Base-by-base conservation (phyloP, 2,113 vertebrate species). In the Ailuropoda melanoleuca region DNA sequence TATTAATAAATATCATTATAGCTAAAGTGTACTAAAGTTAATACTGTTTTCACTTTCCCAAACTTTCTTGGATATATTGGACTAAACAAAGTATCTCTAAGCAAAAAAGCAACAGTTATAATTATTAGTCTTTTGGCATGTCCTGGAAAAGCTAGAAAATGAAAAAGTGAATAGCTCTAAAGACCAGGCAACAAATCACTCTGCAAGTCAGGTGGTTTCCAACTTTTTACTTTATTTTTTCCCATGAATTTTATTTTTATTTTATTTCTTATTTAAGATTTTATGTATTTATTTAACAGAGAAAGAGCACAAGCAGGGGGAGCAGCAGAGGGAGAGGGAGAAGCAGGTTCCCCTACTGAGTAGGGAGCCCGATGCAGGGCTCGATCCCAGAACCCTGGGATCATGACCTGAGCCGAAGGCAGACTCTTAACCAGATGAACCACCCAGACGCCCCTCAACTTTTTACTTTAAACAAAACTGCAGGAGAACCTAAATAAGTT, bases 401-500 rank as follows among this genome's bases (percentile, higher is more conserved):
- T 43, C 5, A 43, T 43, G 43, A 43, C 43, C 43, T 43, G 43
- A 43, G 43, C 43, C 43, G 43, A 43, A 43, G 43, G 43, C 43
- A 43, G 43, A 43, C 43, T 4, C 43, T 43, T 43, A 43, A 43
- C 43, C 43, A 43, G 43, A 43, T 43, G 43, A 43, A 43, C 43
- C 43, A 43, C 43, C 43, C 43, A 43, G 43, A 43, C 43, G 6
- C 43, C 43, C 43, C 43, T 43, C 18, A 93, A 86, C 23, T 55
- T 93, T 74, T 86, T 93, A 46, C 48, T 58, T 87, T 75, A 62
- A 95, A 95, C 68, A 78, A 84, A 95, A 83, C 1, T 70, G 58
- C 77, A 93, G 53, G 6, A 91, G 37, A 92, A 92, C 26, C 12
- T 56, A 87, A 90, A 8, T 89, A 24, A 90, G 7, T 39, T 87